These are phyloP conservation scores for Heliothis peltigera DNA, from an alignment of 2,888 invertebrate species.

Conservation along the genomic window DNA sequence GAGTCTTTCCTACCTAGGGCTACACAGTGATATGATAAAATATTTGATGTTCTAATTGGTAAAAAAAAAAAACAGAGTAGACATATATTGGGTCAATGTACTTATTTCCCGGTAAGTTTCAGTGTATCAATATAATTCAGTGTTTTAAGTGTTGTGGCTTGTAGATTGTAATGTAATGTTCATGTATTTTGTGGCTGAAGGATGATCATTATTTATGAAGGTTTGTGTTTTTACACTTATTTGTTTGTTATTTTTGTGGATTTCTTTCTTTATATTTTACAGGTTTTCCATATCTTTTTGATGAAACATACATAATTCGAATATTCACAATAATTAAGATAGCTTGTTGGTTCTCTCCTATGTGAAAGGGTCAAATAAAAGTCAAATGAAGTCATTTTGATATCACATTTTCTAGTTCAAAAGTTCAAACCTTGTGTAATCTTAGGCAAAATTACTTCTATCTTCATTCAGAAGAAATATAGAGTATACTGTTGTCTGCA, in stretches of 20 bases:
- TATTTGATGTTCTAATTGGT: not conserved
- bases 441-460: not conserved
- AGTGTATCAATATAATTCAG: slow-evolving; percentile 37
- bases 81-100: slow-evolving; percentile 13
- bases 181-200: not conserved
- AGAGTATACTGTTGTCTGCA: too few species aligned
- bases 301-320: not conserved
- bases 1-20: too few species aligned
- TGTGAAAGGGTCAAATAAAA: slow-evolving; percentile 41
- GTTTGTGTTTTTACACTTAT: not conserved
- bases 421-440: slow-evolving; percentile 14
- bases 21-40: too few species aligned
- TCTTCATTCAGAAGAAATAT: not conserved
- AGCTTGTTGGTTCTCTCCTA: slow-evolving; percentile 8
- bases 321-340: not conserved
- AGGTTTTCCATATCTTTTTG: not conserved
- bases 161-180: not conserved
- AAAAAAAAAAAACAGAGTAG: too few species aligned
- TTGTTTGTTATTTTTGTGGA: slow-evolving; percentile 4
- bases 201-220: not conserved
- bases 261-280: slow-evolving; percentile 10
- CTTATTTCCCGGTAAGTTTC: slow-evolving; percentile 48
- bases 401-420: slow-evolving; percentile 38
- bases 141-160: not conserved
- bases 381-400: slow-evolving; percentile 31